Evolutionary conservation across 2,113 vertebrate species (phyloP), one percentile per base, ranked within the genome.

Genomic region (Epinephelus cyanopodus): DNA sequence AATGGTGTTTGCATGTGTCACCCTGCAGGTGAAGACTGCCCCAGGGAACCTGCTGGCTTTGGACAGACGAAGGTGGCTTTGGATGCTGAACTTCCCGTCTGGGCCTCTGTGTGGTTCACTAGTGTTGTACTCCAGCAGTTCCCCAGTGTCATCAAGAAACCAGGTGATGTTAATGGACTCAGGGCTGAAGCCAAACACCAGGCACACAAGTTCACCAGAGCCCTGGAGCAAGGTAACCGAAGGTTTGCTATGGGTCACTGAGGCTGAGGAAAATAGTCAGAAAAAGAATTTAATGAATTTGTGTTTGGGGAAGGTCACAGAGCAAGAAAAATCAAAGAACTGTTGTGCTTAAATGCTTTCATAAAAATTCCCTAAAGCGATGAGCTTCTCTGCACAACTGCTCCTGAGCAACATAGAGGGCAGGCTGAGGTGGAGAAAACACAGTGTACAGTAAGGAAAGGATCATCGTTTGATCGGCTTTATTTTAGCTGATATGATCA

Each of bases 61-160:
- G 3, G 82, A 62, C 23, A 95, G 60, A 10, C 11, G n/a, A 25
- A 95, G 91, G 72, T 81, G 77, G 77, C 95, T 95, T 60, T 63
- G 81, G 74, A 93, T 70, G 60, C 65, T 92, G 82, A 94, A 95
- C 84, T 85, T 95, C 73, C 94, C 92, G 23, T 93, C 79, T 15
- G 83, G 80, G 12, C 85, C 86, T 86, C 79, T 82, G 60, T 85
- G 83, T 14, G 84, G 72, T n/a, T 74, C 53, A 53, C 76, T 88
- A 6, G 62, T 92, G 60, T 71, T 87, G 66, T 78, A 81, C 21
- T 74, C 33, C 18, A 5, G 91, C n/a, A n/a, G n/a, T n/a, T n/a
- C n/a, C n/a, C n/a, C n/a, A n/a, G n/a, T n/a, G n/a, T n/a, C n/a
- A n/a, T n/a, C n/a, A n/a, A n/a, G n/a, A n/a, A n/a, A n/a, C n/a